Evolutionary conservation across 2,888 invertebrate genomes (phyloP), one percentile per base, ranked within the genome.

Genomic region (Rhingia rostrata): DNA sequence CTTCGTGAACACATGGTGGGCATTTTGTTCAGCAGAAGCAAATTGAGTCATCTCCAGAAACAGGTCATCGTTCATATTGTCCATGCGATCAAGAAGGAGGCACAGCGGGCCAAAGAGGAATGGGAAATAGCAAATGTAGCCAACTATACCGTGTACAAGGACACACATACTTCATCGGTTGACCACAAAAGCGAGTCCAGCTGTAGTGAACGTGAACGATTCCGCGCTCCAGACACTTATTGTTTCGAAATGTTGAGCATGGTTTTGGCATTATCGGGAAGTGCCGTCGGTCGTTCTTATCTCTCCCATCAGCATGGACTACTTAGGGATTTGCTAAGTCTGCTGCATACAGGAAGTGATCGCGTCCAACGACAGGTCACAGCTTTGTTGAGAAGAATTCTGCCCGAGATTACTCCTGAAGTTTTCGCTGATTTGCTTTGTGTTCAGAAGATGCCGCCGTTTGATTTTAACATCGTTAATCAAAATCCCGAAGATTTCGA

Each of bases 201-300:
- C 33, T 87, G 87, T 33, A 88, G 88, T 33, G 88, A 88, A 37
- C 88, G 89, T 58, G 91, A 91, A 58, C 88, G 90, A 1, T 87
- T 88, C 88, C 87, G 91, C 86, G 87, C 91, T 60, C 87, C 90
- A 2, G 98, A 99, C 91, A 97, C 97, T n/a, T 99, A 98, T 91
- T 98, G 98, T 92, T 99, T 98, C 90, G 98, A 99, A 93, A 97
- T 99, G 97, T 92, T 99, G 30, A 98, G 98, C 4, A 96, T 98
- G 96, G 98, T 94, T 30, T 91, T 98, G 87, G 98, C 99, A 0
- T 92, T 99, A 49, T 98, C 98, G 86, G 98, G 98, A 3, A 98
- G 98, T 87, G 94, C 95, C 0, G 97, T 98, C 0, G 98, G 98
- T 0, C 93, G 98, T 35, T 94, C 95, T 0, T 98, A 98, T 90